Evolutionary conservation across 2,113 vertebrate species (phyloP).

Genomic region (Myiozetetes cayanensis): DNA sequence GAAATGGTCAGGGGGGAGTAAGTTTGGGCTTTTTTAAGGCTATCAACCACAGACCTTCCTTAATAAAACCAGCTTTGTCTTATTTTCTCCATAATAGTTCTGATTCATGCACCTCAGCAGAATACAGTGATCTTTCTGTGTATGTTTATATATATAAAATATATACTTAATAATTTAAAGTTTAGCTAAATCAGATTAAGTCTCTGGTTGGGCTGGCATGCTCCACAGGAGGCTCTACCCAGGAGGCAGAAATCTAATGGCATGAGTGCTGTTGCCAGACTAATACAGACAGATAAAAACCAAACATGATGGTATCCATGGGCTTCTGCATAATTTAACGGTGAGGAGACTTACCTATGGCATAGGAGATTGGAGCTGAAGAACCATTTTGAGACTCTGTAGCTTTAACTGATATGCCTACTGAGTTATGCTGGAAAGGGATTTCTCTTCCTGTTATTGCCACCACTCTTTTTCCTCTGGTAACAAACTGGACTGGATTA

Average conservation of each 20-base stretch:
- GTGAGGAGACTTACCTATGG: not conserved
- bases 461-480: not conserved
- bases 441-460: not conserved
- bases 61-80: not conserved
- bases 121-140: not conserved
- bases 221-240: not conserved
- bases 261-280: fast-evolving
- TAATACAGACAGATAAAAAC: not conserved
- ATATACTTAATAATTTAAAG: not conserved
- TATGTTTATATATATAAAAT: not conserved
- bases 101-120: not conserved
- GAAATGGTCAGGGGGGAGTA: fast-evolving
- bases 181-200: not conserved
- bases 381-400: not conserved
- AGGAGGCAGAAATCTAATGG: not conserved
- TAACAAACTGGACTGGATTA: not conserved
- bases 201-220: not conserved
- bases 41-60: fast-evolving
- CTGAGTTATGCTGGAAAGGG: not conserved
- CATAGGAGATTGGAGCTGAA: not conserved
- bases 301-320: fast-evolving
- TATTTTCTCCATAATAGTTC: not conserved
- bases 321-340: not conserved
- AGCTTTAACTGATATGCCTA: too few species aligned
- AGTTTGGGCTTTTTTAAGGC: not conserved